Percentiles rank a stretch among this genome's conserved stretches.
Evolutionary conservation across 2,113 vertebrate genomes (phyloP).

Genomic region (Panthera uncia): DNA sequence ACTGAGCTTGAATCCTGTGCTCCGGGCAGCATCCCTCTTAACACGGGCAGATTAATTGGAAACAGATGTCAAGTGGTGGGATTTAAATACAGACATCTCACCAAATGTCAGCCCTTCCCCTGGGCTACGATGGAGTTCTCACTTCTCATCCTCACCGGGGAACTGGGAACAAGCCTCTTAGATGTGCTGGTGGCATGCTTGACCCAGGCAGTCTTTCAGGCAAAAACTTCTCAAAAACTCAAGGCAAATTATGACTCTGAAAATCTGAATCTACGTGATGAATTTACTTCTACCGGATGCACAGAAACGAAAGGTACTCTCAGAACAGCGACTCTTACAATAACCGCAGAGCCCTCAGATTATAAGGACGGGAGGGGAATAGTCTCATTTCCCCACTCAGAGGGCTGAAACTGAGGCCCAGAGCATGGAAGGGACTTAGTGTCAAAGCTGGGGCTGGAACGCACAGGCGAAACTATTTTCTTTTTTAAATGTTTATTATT

Average conservation of each 20-base stretch:
- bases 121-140: slow-evolving; percentile 23
- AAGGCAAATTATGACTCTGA: neutral
- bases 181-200: neutral
- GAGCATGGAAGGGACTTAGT: neutral
- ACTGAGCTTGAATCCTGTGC: neutral
- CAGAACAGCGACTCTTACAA: neutral
- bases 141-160: neutral
- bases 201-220: neutral
- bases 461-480: neutral
- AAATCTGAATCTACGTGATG: neutral
- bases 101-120: slow-evolving; percentile 74
- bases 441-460: neutral
- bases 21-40: slow-evolving; percentile 45
- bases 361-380: neutral
- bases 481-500: neutral
- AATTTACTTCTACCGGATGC: neutral
- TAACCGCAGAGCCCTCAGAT: neutral
- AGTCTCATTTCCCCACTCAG: neutral
- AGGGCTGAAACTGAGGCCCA: neutral
- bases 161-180: neutral
- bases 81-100: slow-evolving; percentile 74
- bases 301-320: neutral
- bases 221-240: neutral
- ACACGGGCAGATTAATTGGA: slow-evolving; percentile 74
- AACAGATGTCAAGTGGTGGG: slow-evolving; percentile 76